Evolutionary conservation across 1,140 invertebrate genomes (phyloP).

Genomic region (Acromyrmex charruanus): DNA sequence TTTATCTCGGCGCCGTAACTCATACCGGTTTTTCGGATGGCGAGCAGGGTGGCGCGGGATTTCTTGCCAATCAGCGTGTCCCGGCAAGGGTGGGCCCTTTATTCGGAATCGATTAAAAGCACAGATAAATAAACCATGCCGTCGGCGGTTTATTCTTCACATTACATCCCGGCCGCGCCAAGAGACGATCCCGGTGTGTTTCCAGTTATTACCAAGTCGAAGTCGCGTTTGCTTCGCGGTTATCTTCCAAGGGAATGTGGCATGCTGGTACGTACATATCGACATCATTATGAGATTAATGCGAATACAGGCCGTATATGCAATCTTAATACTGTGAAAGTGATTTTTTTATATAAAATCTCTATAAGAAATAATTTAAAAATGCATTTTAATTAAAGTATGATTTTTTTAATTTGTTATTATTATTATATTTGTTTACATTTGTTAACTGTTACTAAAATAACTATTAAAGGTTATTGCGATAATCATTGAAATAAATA

Average conservation of each 20-base stretch:
- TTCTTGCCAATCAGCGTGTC: conserved; percentile 78
- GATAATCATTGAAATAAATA: not conserved
- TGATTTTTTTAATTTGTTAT: not conserved
- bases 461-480: not conserved
- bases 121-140: conserved; percentile 73
- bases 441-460: not conserved
- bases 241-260: not conserved
- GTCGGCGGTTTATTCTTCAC: conserved; percentile 58
- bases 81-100: conserved; percentile 57
- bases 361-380: not conserved
- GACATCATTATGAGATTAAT: not conserved
- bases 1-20: conserved; percentile 75
- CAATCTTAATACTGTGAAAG: not conserved
- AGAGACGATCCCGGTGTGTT: conserved; percentile 6
- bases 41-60: conserved; percentile 67
- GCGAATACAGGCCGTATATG: not conserved
- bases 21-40: conserved; percentile 77
- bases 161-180: conserved; percentile 42
- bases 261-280: not conserved
- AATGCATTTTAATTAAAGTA: not conserved
- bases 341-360: not conserved
- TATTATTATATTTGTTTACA: not conserved
- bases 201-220: conserved; percentile 47
- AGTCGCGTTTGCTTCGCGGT: conserved; percentile 22
- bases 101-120: conserved; percentile 74